Evolutionary conservation across 1,140 invertebrate genomes (phyloP), one percentile per base, ranked within the genome.

Genomic region (Bombus superbus): DNA sequence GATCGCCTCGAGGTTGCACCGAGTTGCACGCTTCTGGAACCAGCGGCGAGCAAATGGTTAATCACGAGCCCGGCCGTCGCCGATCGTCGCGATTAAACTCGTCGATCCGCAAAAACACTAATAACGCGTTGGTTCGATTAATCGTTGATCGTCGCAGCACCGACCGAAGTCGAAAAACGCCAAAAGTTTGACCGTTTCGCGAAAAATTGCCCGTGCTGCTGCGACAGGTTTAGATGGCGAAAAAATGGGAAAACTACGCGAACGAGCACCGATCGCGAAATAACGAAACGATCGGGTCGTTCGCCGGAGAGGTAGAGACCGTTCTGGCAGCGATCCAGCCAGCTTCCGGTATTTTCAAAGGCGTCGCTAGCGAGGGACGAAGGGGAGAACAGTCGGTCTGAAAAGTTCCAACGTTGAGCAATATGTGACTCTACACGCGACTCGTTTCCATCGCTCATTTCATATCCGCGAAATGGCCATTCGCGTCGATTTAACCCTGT

Each of bases 321-420:
- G 32, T 72, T 80, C 68, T 84, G 83, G 83, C 83, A 84, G 13
- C n/a, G 53, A 40, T 84, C 83, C 83, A 84, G 83, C 28, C 25
- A 35, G 40, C 66, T 84, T 83, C 53, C 83, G 53, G 66, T 42
- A 38, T 71, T 80, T 25, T n/a, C 53, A 18, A 40, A 59, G 59
- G 44, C 22, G 42, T 77, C 35, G 9, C 32, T 42, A n/a, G 8
- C 35, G 22, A n/a, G 40, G 28, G 32, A 38, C 32, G 11, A 47
- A 11, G 25, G 6, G 13, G 10, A 72, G n/a, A 57, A 47, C 15
- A 47, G 57, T 38, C 10, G 22, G 9, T 59, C 53, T 2, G 81
- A 83, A 77, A 66, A 53, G 32, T 76, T 42, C 2, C 22, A 64
- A 32, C 25, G 6, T 18, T 25, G 62, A 83, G 77, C 81, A 77